Base-by-base conservation (phyloP, 2,888 invertebrate species). In the Microctonus aethiopoides region DNA sequence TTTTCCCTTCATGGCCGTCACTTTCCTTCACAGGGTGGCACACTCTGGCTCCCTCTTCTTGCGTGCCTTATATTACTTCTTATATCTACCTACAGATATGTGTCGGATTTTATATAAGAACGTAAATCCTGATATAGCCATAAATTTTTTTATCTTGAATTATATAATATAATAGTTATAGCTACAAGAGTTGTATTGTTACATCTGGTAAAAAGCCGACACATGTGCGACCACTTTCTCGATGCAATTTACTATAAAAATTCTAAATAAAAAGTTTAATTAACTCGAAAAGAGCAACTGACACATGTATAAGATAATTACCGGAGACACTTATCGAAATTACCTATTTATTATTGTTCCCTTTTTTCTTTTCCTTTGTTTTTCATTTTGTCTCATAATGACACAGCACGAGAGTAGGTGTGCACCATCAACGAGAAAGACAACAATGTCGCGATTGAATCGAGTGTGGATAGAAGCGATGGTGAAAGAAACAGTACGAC, bases 81-180 rank as follows among this genome's bases (percentile, higher is more conserved):
- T 60, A 34, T 36, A 60, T 24, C 32, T 57, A 9, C 51, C 16
- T 4, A 46, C 16, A 46, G 16, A 29, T 52, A 62, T 61, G 62
- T 63, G 60, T 59, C 9, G 57, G 51, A 29, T 20, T 13, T 16
- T 46, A 46, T 46, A 46, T 46, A 46, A 41, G 26, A 62, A 80
- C 80, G 79, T 82, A 81, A 82, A 82, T 82, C 80, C 80, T 76
- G 74, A 71, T 76, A 76, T 78, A 78, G 79, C n/a, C 79, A 79
- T 81, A 80, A 82, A 83, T 83, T 82, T 78, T 76, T 80, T 80
- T 81, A 82, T 80, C 80, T 77, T 75, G 59, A 67, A 59, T 59
- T 34, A 59, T 60, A 67, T 59, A 67, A 54, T 54, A 10, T n/a
- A n/a, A n/a, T n/a, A n/a, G n/a, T n/a, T n/a, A n/a, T n/a, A n/a